A percentile compares a stretch with the other conserved stretches of the same genome.
phyloP scores from a whole-genome alignment of 2,888 invertebrate genomes.

The Odontocerum albicorne region DNA sequence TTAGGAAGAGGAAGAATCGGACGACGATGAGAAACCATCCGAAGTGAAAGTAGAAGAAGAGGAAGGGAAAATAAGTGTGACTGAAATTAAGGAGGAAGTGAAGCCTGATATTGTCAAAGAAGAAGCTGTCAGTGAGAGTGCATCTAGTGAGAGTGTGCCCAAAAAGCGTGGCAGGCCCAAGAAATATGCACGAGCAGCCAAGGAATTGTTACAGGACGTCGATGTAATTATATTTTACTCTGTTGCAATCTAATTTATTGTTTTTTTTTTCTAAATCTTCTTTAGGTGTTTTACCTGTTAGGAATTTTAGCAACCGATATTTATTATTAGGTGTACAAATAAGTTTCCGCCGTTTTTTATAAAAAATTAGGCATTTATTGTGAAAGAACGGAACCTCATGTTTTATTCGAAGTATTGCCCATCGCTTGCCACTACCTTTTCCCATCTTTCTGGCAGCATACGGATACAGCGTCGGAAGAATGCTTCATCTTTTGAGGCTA shows the following conservation, averaged over 20 bases:
- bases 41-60: constrained; percentile 46
- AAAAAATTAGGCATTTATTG: no score
- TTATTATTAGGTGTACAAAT: no score
- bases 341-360: no score
- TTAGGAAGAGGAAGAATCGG: constrained; percentile 28
- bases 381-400: no score
- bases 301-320: no score
- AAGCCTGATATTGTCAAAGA: constrained; percentile 49
- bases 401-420: no score
- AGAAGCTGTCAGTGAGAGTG: constrained; percentile 17
- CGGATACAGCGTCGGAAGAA: no score
- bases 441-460: no score
- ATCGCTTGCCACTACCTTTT: no score
- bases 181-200: constrained; percentile 37
- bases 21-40: constrained; percentile 51
- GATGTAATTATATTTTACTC: constrained; percentile 50
- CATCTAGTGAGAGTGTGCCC: background rate
- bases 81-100: constrained; percentile 39
- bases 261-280: no score
- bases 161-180: constrained; percentile 19
- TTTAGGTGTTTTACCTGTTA: no score
- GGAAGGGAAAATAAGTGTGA: constrained; percentile 37
- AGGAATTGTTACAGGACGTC: constrained; percentile 52
- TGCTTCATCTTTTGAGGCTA: no score
- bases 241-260: constrained; percentile 28